Percentiles rank a stretch among this genome's conserved stretches.
phyloP scores from a whole-genome alignment of 2,797 vertebrate genomes.

The Enteromius anoplus region DNA sequence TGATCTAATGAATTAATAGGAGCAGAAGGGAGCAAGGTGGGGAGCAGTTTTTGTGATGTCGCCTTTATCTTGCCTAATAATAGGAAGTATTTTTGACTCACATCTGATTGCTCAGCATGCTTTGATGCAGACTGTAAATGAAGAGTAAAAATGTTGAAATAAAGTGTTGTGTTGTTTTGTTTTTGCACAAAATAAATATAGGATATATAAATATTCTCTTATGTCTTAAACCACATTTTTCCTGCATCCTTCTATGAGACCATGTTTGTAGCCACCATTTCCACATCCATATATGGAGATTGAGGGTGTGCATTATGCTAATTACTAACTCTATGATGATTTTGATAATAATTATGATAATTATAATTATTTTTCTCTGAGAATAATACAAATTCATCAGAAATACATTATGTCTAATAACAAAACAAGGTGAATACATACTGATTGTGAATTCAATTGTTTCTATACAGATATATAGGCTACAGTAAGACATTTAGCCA shows the following conservation, averaged over 20 bases:
- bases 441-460: neutral
- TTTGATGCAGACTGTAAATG: neutral
- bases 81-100: too few species aligned
- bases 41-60: neutral
- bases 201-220: too few species aligned
- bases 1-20: neutral
- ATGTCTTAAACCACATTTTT: neutral
- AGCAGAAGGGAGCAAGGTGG: neutral
- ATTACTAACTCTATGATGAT: neutral
- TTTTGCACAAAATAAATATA: too few species aligned
- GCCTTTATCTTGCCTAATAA: neutral
- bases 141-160: neutral
- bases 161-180: neutral
- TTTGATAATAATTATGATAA: too few species aligned
- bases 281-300: neutral
- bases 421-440: neutral
- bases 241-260: neutral
- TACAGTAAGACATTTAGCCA: neutral
- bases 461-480: neutral
- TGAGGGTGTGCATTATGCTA: neutral
- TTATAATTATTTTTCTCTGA: too few species aligned
- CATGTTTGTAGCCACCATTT: neutral
- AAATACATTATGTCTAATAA: neutral
- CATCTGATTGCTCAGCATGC: neutral
- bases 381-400: neutral